Evolutionary conservation across 1,140 invertebrate genomes (phyloP).

Genomic region (Charaxes varanes): DNA sequence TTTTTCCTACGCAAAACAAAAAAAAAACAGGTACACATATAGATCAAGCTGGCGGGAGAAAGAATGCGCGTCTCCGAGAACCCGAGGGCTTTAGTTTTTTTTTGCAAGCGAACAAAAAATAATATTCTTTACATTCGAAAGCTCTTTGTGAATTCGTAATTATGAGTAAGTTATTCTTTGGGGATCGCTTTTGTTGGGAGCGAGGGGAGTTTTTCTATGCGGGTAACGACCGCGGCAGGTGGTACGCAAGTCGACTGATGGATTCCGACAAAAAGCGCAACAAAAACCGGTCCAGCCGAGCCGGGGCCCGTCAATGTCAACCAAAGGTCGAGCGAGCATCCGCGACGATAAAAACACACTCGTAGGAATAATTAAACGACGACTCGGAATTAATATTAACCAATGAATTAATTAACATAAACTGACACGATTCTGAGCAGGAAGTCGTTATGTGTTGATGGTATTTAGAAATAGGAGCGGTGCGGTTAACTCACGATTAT

Average conservation of each 20-base stretch:
- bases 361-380: not conserved
- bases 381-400: slow-evolving; percentile 3
- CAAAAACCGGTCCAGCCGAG: slow-evolving; percentile 55
- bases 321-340: slow-evolving; percentile 50
- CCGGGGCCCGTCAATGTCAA: slow-evolving; percentile 49
- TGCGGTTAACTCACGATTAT: not conserved
- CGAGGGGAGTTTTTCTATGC: slow-evolving; percentile 64
- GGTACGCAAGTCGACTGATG: slow-evolving; percentile 60
- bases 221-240: slow-evolving; percentile 70
- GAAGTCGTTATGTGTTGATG: not conserved
- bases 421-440: not conserved
- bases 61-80: slow-evolving; percentile 51
- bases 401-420: slow-evolving; percentile 6
- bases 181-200: slow-evolving; percentile 59
- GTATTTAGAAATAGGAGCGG: slow-evolving; percentile 3
- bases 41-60: slow-evolving; percentile 37
- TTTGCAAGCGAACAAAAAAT: slow-evolving; percentile 55
- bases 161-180: slow-evolving; percentile 69
- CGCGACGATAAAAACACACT: slow-evolving; percentile 3
- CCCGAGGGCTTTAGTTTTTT: slow-evolving; percentile 56
- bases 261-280: slow-evolving; percentile 57
- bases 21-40: slow-evolving; percentile 50
- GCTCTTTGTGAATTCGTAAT: slow-evolving; percentile 62
- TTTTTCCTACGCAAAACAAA: slow-evolving; percentile 48
- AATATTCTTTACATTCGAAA: slow-evolving; percentile 44